phyloP scores from a whole-genome alignment of 2,797 vertebrate genomes.

The Acomys russatus region DNA sequence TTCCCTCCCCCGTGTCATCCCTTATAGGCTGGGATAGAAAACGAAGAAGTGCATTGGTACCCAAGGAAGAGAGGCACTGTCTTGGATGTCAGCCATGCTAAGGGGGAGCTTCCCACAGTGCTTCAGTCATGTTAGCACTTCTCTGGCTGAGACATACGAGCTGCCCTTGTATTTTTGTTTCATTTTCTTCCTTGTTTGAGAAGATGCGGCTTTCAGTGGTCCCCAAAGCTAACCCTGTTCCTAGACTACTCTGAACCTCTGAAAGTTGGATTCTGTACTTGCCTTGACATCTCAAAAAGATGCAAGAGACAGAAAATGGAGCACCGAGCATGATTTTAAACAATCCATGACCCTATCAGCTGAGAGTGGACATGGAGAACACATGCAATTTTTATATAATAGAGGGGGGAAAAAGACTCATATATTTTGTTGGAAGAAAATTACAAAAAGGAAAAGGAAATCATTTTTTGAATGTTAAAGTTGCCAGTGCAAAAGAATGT shows the following conservation, averaged over 20 bases:
- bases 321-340: not conserved
- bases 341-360: not conserved
- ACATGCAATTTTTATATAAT: not conserved
- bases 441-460: constrained; percentile 38
- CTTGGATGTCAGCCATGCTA: not conserved
- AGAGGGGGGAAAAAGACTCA: not conserved
- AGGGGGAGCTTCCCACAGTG: not conserved
- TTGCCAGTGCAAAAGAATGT: constrained; percentile 9
- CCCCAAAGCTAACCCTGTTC: not conserved
- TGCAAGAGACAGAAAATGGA: not conserved
- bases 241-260: not conserved
- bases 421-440: constrained; percentile 50
- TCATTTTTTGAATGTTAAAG: not conserved
- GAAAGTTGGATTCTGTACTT: not conserved
- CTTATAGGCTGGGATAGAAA: not conserved
- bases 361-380: not conserved
- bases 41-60: not conserved
- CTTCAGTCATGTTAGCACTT: accelerated
- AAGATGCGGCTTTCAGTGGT: not conserved
- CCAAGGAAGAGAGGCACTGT: accelerated
- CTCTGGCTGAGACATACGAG: not conserved
- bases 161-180: not conserved
- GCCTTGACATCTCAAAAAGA: not conserved
- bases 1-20: not conserved
- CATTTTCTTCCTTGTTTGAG: not conserved